Evolutionary conservation across 92 coral and sea anemone species (phyloP).

Genomic region (Epizoanthus ramosus): DNA sequence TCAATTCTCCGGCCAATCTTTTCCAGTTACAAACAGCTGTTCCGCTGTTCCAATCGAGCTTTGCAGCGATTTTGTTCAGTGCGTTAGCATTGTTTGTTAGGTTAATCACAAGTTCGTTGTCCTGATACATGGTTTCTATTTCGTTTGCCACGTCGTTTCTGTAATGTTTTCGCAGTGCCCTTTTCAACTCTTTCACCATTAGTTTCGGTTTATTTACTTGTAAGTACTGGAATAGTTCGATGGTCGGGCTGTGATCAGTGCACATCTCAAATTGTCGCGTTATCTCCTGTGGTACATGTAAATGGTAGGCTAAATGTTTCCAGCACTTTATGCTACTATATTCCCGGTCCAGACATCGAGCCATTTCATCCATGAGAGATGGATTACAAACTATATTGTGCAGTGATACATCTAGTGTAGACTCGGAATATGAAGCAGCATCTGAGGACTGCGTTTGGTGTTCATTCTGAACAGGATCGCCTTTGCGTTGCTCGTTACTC

Average conservation of each 20-base stretch:
- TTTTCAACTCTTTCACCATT: not conserved
- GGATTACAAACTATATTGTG: conserved; percentile 13
- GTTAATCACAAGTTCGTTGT: too few species aligned
- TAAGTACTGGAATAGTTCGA: conserved; percentile 17
- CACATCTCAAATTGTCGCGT: conserved; percentile 22
- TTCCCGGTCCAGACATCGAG: conserved; percentile 17
- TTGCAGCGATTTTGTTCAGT: too few species aligned
- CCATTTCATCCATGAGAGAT: not conserved
- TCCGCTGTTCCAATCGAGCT: too few species aligned
- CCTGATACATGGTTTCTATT: too few species aligned
- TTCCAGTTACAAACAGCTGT: too few species aligned
- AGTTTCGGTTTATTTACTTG: not conserved
- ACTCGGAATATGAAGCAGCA: too few species aligned
- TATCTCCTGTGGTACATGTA: not conserved
- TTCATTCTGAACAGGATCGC: too few species aligned
- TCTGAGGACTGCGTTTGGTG: too few species aligned
- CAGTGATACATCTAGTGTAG: not conserved
- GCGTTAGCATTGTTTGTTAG: too few species aligned
- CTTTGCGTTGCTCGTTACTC: too few species aligned
- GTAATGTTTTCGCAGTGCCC: not conserved
- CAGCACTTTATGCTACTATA: not conserved
- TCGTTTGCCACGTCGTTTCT: conserved; percentile 13
- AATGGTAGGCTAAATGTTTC: conserved; percentile 17
- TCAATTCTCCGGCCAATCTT: too few species aligned
- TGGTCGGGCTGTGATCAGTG: conserved; percentile 1